Evolutionary conservation across 2,113 vertebrate species (phyloP).

Genomic region (Speoplatyrhinus poulsoni): DNA sequence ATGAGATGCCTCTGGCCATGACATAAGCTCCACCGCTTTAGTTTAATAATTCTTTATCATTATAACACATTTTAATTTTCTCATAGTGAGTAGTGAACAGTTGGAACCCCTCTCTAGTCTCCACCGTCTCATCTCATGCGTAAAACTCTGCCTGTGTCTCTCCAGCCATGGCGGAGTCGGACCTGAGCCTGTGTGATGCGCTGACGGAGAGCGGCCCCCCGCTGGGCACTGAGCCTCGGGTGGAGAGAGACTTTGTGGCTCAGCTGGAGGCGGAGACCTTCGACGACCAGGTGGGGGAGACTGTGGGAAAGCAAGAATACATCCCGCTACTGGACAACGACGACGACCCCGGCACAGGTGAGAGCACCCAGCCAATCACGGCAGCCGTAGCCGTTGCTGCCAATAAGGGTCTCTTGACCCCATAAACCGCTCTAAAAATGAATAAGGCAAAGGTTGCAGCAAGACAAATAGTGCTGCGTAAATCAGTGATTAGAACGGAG

Average conservation of each 20-base stretch:
- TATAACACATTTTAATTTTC: too few relatives aligned
- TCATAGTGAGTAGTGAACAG: too few relatives aligned
- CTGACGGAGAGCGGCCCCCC: slow-evolving; percentile 81
- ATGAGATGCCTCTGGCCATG: too few relatives aligned
- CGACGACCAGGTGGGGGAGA: slow-evolving; percentile 91
- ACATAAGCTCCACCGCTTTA: too few relatives aligned
- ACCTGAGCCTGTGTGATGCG: slow-evolving; percentile 90
- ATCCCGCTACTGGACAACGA: slow-evolving; percentile 88
- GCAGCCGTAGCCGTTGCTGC: too few relatives aligned
- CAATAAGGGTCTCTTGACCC: too few relatives aligned
- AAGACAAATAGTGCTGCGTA: too few relatives aligned
- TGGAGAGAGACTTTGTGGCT: slow-evolving; percentile 90
- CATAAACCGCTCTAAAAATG: too few relatives aligned
- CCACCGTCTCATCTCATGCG: neutral
- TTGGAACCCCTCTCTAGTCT: too few relatives aligned
- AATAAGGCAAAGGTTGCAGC: too few relatives aligned
- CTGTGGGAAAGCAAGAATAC: slow-evolving; percentile 87
- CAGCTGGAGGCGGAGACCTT: slow-evolving; percentile 87
- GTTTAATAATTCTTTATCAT: too few relatives aligned
- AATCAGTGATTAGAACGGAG: too few relatives aligned
- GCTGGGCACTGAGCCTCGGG: slow-evolving; percentile 74
- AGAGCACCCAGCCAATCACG: slow-evolving; percentile 1
- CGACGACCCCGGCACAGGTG: slow-evolving; percentile 69
- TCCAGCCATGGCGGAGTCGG: slow-evolving; percentile 76
- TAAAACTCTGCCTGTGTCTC: slow-evolving; percentile 1